These are phyloP conservation scores for Palythoa grandis DNA, from an alignment of 92 coral and sea anemone genomes.

Conservation along the genomic window DNA sequence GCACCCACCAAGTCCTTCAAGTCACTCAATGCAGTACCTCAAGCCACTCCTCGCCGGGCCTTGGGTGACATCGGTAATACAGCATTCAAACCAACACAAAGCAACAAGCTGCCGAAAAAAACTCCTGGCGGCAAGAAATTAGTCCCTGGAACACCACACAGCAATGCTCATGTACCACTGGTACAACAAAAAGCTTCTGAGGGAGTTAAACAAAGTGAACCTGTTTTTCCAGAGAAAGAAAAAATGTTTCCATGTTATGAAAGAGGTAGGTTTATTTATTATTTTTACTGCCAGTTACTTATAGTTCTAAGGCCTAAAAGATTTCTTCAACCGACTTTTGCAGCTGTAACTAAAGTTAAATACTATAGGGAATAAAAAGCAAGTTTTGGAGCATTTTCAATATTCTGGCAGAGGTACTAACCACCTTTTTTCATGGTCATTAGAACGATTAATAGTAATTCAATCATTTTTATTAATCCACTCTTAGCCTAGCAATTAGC, in stretches of 20 bases:
- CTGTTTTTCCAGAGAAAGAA: slow-evolving; percentile 70
- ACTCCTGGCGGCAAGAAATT: slow-evolving; percentile 54
- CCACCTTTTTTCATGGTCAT: too few relatives aligned
- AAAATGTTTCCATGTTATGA: slow-evolving; percentile 84
- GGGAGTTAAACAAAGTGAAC: slow-evolving; percentile 59
- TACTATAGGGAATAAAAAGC: too few relatives aligned
- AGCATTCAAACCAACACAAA: slow-evolving; percentile 53
- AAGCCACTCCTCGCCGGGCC: slow-evolving; percentile 89
- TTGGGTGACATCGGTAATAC: slow-evolving; percentile 92
- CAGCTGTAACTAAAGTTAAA: too few relatives aligned
- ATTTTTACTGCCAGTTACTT: neutral
- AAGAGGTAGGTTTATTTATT: slow-evolving; percentile 53
- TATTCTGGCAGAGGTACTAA: too few relatives aligned
- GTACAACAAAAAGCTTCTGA: slow-evolving; percentile 62
- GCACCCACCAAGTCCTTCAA: slow-evolving; percentile 64
- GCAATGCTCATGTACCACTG: slow-evolving; percentile 50
- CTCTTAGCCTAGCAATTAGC: too few relatives aligned
- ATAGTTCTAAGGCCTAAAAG: neutral
- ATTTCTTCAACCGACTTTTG: too few relatives aligned
- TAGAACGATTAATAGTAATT: too few relatives aligned
- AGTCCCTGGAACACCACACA: slow-evolving; percentile 60
- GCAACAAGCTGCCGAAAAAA: slow-evolving; percentile 43
- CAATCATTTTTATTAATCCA: too few relatives aligned
- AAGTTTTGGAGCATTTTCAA: too few relatives aligned
- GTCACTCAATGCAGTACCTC: slow-evolving; percentile 53